Conservation (phyloP, 2,888 invertebrate genomes). For the Timema podura region DNA sequence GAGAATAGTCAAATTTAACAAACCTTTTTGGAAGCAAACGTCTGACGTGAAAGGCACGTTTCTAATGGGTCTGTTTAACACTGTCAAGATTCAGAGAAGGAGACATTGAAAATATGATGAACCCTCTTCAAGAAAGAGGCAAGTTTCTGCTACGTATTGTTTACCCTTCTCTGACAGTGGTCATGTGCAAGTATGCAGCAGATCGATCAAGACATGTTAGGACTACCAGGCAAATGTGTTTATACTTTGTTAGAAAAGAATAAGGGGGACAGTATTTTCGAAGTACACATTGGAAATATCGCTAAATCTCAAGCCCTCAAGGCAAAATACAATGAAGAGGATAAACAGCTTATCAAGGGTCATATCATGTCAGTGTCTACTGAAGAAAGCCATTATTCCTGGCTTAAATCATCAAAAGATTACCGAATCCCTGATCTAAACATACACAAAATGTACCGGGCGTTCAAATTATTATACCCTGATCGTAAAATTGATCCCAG, state of each 20-base stretch:
- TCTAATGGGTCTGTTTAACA: background rate
- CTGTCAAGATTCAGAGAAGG: background rate
- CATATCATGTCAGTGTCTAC: conserved; percentile 1
- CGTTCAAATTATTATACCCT: conserved; percentile 17
- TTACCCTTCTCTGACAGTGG: background rate
- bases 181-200: background rate
- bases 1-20: no score
- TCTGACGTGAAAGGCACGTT: conserved; percentile 4
- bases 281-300: background rate
- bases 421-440: conserved; percentile 15
- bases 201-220: background rate
- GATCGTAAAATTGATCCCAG: conserved; percentile 7
- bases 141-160: background rate
- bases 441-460: conserved; percentile 10
- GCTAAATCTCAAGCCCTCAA: conserved; percentile 9
- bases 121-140: background rate
- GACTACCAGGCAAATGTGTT: background rate
- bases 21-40: background rate
- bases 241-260: conserved; percentile 5
- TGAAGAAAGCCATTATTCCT: conserved; percentile 10
- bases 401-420: background rate
- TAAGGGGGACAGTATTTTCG: conserved; percentile 3
- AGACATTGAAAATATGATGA: background rate
- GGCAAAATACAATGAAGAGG: background rate
- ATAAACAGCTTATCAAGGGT: background rate